Evolutionary conservation across 2,888 invertebrate genomes (phyloP).

Genomic region (Chrysotoxum bicinctum): DNA sequence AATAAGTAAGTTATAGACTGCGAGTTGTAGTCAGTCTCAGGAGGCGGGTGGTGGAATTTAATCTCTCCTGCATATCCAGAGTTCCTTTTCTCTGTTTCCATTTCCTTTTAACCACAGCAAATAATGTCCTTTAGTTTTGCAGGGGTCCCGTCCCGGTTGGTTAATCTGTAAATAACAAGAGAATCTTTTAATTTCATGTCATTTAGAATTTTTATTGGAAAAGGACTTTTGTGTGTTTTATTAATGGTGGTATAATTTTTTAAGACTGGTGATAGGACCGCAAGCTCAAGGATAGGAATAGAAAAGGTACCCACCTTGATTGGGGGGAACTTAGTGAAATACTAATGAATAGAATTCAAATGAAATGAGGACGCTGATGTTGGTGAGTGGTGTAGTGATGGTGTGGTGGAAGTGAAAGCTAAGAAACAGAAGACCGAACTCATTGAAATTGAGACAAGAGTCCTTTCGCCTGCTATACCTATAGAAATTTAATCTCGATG

Average conservation of each 20-base stretch:
- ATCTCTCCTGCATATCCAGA: conserved; percentile 17
- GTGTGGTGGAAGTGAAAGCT: not conserved
- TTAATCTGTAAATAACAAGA: conserved; percentile 70
- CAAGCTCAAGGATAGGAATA: conserved; percentile 56
- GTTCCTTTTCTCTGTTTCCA: not conserved
- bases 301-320: conserved; percentile 11
- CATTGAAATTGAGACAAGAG: conserved; percentile 27
- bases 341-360: conserved; percentile 72
- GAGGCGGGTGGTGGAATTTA: conserved; percentile 18
- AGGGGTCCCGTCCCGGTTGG: conserved; percentile 11
- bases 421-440: not conserved
- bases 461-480: not conserved
- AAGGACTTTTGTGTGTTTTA: conserved; percentile 46
- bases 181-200: conserved; percentile 71
- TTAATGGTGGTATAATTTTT: conserved; percentile 76
- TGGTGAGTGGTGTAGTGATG: not conserved
- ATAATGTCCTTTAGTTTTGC: conserved; percentile 27
- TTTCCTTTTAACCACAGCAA: not conserved
- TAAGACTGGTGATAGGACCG: conserved; percentile 60
- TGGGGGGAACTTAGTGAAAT: conserved; percentile 53
- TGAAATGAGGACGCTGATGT: conserved; percentile 52
- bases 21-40: conserved; percentile 11
- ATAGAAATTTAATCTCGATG: conserved; percentile 27
- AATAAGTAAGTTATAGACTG: conserved; percentile 40
- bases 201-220: conserved; percentile 63